Conservation (phyloP, 2,888 invertebrate genomes). For the Parochlus steinenii region DNA sequence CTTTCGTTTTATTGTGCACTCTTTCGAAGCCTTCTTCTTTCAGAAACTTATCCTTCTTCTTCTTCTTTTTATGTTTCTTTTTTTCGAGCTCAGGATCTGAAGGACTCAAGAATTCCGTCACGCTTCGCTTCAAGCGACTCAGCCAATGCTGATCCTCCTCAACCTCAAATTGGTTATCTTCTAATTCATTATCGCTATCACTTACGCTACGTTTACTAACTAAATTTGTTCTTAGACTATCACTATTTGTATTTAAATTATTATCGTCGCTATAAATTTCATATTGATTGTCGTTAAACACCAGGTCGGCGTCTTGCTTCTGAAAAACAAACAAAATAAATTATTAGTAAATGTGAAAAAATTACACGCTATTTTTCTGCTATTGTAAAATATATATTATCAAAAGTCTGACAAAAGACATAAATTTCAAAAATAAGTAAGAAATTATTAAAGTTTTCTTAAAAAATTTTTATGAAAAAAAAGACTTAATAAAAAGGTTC, state of each 20-base stretch:
- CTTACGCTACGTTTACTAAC: slow-evolving; percentile 11
- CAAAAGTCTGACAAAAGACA: neutral
- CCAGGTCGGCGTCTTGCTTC: slow-evolving; percentile 4
- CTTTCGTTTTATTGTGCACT: too few species aligned
- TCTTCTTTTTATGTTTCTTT: neutral
- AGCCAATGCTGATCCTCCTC: neutral
- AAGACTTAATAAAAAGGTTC: neutral
- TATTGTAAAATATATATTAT: too few species aligned
- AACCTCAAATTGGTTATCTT: slow-evolving; percentile 5
- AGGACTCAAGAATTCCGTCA: neutral
- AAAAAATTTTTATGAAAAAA: slow-evolving; percentile 1
- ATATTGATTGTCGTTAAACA: slow-evolving; percentile 8
- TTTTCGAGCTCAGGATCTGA: neutral
- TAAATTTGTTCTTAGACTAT: slow-evolving; percentile 8
- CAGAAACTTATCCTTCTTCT: too few species aligned
- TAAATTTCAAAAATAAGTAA: slow-evolving; percentile 1
- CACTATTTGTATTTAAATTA: neutral
- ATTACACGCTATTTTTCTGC: too few species aligned
- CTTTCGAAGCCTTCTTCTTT: too few species aligned
- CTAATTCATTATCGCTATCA: slow-evolving; percentile 7
- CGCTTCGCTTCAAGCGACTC: slow-evolving; percentile 6
- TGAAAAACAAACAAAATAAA: neutral
- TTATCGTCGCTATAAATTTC: slow-evolving; percentile 2
- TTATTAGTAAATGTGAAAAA: neutral
- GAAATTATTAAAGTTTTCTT: neutral